Percentiles rank a stretch among this genome's conserved stretches.
Conservation (phyloP, 53 echinoderm and acorn worm species). For the Henricia sp. region DNA sequence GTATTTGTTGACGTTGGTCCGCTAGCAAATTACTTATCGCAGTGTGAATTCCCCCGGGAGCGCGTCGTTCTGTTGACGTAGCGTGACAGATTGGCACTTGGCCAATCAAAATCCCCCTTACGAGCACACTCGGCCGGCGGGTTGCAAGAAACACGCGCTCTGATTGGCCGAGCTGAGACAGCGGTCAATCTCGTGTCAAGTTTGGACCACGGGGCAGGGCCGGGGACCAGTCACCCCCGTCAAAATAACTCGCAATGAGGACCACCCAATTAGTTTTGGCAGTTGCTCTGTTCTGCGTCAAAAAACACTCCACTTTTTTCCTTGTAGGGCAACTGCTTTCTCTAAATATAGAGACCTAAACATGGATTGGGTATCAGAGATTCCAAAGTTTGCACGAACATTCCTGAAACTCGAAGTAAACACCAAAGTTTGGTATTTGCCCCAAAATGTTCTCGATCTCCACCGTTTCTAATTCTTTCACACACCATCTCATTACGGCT, state of each 20-base stretch:
- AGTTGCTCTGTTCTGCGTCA: constrained; percentile 48
- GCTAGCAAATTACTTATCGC: constrained; percentile 88
- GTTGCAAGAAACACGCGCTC: not conserved
- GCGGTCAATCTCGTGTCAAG: constrained; percentile 54
- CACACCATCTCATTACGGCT: not conserved
- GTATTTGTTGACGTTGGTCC: constrained; percentile 81
- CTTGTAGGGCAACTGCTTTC: constrained; percentile 3
- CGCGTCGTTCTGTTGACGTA: constrained; percentile 51
- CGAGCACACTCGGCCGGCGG: not conserved
- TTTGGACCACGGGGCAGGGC: constrained; percentile 9
- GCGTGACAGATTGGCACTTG: constrained; percentile 64
- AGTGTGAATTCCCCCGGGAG: constrained; percentile 60
- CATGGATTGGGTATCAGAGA: constrained; percentile 53
- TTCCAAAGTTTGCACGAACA: constrained; percentile 45
- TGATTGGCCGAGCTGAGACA: constrained; percentile 2
- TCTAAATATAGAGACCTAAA: constrained; percentile 53
- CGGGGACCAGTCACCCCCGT: constrained; percentile 54
- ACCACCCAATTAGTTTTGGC: constrained; percentile 59
- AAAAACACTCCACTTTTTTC: constrained; percentile 15
- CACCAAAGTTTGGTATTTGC: not conserved
- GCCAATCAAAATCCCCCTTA: constrained; percentile 51
- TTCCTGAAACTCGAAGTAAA: constrained; percentile 29
- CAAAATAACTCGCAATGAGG: constrained; percentile 42
- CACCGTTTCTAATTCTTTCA: not conserved
- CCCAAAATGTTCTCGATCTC: not conserved